Conservation (phyloP, 2,797 vertebrate species). For the Rallus crepitans region DNA sequence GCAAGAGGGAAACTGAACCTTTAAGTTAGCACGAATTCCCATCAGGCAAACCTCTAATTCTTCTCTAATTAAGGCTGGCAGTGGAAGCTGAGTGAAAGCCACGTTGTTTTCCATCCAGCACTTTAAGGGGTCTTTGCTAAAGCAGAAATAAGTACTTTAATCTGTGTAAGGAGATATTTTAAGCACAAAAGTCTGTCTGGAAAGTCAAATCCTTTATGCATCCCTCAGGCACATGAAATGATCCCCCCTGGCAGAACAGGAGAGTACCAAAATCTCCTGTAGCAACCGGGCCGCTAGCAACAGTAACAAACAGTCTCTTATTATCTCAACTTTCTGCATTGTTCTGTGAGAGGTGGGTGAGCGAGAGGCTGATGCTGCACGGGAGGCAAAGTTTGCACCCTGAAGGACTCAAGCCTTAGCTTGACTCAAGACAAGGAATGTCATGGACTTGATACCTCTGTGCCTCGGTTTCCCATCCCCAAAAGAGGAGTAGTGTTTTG, state of each 20-base stretch:
- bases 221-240: constrained; percentile 17
- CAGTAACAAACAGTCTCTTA: background rate
- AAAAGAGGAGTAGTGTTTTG: background rate
- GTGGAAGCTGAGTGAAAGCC: constrained; percentile 38
- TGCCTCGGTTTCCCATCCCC: background rate
- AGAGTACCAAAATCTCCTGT: background rate
- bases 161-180: constrained; percentile 41
- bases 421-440: background rate
- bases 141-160: constrained; percentile 48
- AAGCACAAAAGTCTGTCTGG: constrained; percentile 10
- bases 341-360: background rate
- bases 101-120: background rate
- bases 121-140: constrained; percentile 38
- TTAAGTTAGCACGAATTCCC: constrained; percentile 4
- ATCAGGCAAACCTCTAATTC: constrained; percentile 2
- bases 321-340: background rate
- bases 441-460: background rate
- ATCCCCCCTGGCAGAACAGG: background rate
- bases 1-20: background rate
- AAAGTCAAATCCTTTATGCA: constrained; percentile 36
- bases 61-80: constrained; percentile 40
- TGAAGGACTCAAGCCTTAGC: background rate
- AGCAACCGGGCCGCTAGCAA: constrained; percentile 34
- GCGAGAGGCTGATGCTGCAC: background rate
- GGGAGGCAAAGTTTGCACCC: background rate